Conservation (phyloP, 2,113 vertebrate genomes). For the Bos taurus region DNA sequence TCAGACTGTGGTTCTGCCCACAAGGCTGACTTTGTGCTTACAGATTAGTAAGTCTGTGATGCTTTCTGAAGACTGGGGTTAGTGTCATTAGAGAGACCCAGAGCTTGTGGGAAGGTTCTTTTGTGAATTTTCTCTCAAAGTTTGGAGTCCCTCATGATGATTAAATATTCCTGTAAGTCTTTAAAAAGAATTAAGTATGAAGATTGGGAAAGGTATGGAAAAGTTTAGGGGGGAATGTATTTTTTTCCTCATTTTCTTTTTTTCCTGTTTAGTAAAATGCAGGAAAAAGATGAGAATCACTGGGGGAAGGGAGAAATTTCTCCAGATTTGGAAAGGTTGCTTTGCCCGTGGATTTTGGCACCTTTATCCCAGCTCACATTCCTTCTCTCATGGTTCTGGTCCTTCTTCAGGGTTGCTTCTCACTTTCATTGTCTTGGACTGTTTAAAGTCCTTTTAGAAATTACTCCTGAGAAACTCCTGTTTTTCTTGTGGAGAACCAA, state of each 20-base stretch:
- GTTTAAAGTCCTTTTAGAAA: not conserved
- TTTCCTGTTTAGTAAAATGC: not conserved
- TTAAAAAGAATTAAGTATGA: not conserved
- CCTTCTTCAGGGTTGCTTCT: not conserved
- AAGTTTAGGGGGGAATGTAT: not conserved
- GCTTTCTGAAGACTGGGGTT: not conserved
- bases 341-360: not conserved
- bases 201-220: not conserved
- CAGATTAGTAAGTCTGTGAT: not conserved
- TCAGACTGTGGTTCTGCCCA: not conserved
- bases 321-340: not conserved
- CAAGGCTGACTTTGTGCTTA: not conserved
- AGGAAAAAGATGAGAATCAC: not conserved
- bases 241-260: not conserved
- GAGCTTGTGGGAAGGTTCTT: not conserved
- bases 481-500: not conserved
- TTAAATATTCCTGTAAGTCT: not conserved
- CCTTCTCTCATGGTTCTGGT: not conserved
- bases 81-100: not conserved
- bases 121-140: not conserved
- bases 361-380: not conserved
- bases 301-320: not conserved
- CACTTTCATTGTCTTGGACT: not conserved
- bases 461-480: not conserved
- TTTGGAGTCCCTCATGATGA: not conserved